Evolutionary conservation across 2,888 invertebrate genomes (phyloP).

Genomic region (Melinaea menophilus): DNA sequence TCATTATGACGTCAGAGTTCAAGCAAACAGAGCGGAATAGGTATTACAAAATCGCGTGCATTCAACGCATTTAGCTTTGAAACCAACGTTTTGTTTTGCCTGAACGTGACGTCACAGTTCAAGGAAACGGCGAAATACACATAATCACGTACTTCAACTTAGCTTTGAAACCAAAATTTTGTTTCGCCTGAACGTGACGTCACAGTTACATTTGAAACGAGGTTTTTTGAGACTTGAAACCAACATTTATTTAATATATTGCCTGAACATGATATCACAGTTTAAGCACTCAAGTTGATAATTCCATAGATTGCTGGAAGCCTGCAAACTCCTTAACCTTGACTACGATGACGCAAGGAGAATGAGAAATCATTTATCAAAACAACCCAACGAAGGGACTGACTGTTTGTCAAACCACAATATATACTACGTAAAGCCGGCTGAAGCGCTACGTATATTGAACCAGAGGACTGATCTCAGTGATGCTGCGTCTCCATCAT

Average conservation of each 20-base stretch:
- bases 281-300: conserved; percentile 26
- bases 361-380: conserved; percentile 80
- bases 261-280: too few relatives aligned
- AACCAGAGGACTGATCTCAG: conserved; percentile 64
- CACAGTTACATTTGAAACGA: too few relatives aligned
- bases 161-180: background rate
- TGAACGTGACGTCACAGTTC: too few relatives aligned
- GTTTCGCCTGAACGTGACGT: background rate
- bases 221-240: too few relatives aligned
- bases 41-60: too few relatives aligned
- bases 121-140: too few relatives aligned
- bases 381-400: conserved; percentile 35
- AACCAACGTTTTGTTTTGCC: too few relatives aligned
- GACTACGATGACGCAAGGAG: conserved; percentile 88
- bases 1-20: too few relatives aligned
- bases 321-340: conserved; percentile 85
- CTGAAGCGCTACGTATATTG: conserved; percentile 53
- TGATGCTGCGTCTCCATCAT: conserved; percentile 48
- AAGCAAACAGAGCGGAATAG: too few relatives aligned
- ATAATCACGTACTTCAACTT: too few relatives aligned
- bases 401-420: conserved; percentile 34
- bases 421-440: conserved; percentile 41
- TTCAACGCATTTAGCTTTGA: too few relatives aligned
- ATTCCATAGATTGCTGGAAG: conserved; percentile 81
- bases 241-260: too few relatives aligned